Percentiles rank a stretch among this genome's conserved stretches.
phyloP scores from a whole-genome alignment of 2,888 invertebrate genomes.

The Epistrophe eligans region DNA sequence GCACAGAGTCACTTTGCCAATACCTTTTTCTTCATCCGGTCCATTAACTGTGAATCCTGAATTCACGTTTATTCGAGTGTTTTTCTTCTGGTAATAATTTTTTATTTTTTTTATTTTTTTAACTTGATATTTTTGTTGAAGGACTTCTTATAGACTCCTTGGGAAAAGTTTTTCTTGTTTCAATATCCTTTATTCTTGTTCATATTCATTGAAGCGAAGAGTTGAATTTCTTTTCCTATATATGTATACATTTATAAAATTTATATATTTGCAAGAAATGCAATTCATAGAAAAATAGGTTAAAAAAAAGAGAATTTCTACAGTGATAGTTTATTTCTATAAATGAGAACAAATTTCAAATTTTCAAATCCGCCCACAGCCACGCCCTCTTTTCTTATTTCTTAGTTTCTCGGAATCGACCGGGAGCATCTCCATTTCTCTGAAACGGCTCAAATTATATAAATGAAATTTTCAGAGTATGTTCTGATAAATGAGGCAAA shows the following conservation, averaged over 20 bases:
- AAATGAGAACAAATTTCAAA: too few relatives aligned
- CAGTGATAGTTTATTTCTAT: too few relatives aligned
- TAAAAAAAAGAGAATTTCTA: constrained; percentile 19
- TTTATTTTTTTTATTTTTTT: background rate
- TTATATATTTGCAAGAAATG: constrained; percentile 48
- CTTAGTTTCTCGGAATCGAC: too few relatives aligned
- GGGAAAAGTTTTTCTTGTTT: constrained; percentile 37
- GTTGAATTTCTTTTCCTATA: constrained; percentile 33
- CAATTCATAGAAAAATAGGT: constrained; percentile 37
- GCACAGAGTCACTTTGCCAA: constrained; percentile 44
- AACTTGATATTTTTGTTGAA: background rate
- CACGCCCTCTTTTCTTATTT: too few relatives aligned
- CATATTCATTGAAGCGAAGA: constrained; percentile 43
- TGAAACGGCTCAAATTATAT: too few relatives aligned
- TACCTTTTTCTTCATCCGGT: constrained; percentile 60
- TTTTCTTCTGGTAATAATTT: constrained; percentile 50
- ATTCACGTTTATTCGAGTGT: constrained; percentile 70
- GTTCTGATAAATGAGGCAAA: too few relatives aligned
- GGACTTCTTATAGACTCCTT: constrained; percentile 50
- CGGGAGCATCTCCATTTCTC: too few relatives aligned
- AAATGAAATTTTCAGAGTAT: too few relatives aligned
- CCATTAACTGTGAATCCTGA: constrained; percentile 71
- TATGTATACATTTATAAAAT: constrained; percentile 20
- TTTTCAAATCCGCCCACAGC: too few relatives aligned
- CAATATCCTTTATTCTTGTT: constrained; percentile 35